Evolutionary conservation across 2,797 vertebrate species (phyloP), one percentile per base, ranked within the genome.

Genomic region (Argentina silus): DNA sequence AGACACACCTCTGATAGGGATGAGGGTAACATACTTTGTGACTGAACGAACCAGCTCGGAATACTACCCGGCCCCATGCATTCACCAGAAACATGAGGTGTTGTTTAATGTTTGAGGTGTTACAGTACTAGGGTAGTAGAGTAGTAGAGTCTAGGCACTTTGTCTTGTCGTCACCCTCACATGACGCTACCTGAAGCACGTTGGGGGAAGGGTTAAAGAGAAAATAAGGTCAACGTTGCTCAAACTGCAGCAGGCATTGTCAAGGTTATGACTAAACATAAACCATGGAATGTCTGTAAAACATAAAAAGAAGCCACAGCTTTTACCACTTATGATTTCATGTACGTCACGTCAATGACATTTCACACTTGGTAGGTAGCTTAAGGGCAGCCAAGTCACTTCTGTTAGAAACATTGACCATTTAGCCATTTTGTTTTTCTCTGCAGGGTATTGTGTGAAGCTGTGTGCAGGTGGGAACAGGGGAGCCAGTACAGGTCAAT

Each of bases 401-500:
- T 62, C 14, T 7, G 17, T 21, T 23, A n/a, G 19, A 59, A 21
- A 27, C 21, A 11, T 55, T 57, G 55, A 57, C 55, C 9, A 2
- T 17, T 45, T 27, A 19, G 60, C 36, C 60, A 62, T 44, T 14
- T 48, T 1, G n/a, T 74, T 76, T 21, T 45, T 42, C 27, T 66
- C 27, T 71, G 72, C 62, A 53, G 59, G 78, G 66, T 77, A 73
- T 70, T 73, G 77, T 77, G 73, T 55, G 82, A 83, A 42, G 69
- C 8, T 23, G 65, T 47, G 42, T 62, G 44, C 71, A 72, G 74
- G 69, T 80, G 72, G 59, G 76, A 85, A 77, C 79, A 72, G 45
- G 60, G 36, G 63, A 70, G 77, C 67, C 77, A 69, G 73, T 57
- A 21, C 61, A 23, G 76, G 90, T 93, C 89, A 93, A 92, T 93